Percentiles rank a stretch among this genome's conserved stretches.
Conservation (phyloP, 1,140 invertebrate species). For the Hylaeus anthracinus region DNA sequence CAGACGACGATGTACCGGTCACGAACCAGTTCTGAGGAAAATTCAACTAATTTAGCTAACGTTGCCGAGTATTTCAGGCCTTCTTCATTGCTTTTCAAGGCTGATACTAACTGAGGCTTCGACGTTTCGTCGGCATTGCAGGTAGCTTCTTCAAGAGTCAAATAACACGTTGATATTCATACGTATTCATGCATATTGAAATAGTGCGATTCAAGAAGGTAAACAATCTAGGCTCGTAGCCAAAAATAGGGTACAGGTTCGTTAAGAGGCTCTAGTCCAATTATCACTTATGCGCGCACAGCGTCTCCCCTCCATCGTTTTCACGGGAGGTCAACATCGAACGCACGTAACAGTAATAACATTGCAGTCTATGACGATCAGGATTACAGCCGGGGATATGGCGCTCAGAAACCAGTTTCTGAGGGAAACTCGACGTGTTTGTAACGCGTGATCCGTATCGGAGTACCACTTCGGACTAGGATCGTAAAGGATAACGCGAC, state of each 20-base stretch:
- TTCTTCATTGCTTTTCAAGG: no score
- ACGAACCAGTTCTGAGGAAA: background rate
- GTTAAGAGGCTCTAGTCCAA: conserved; percentile 12
- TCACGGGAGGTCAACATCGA: conserved; percentile 11
- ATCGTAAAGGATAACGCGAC: conserved; percentile 26
- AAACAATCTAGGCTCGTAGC: no score
- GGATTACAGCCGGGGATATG: background rate
- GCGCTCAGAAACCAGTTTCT: background rate
- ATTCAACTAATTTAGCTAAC: background rate
- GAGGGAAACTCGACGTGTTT: background rate
- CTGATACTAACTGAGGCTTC: no score
- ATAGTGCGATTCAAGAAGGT: no score
- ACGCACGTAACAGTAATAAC: conserved; percentile 40
- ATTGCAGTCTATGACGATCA: conserved; percentile 18
- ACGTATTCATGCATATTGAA: no score
- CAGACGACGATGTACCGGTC: background rate
- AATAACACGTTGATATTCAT: no score
- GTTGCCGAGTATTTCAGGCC: no score
- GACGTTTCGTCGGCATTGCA: no score
- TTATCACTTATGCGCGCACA: background rate
- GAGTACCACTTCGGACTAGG: background rate
- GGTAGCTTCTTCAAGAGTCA: no score
- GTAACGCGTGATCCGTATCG: background rate
- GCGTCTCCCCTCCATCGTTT: background rate
- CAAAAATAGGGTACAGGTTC: background rate